phyloP scores from a whole-genome alignment of 2,797 vertebrate species.

The Labroides dimidiatus region DNA sequence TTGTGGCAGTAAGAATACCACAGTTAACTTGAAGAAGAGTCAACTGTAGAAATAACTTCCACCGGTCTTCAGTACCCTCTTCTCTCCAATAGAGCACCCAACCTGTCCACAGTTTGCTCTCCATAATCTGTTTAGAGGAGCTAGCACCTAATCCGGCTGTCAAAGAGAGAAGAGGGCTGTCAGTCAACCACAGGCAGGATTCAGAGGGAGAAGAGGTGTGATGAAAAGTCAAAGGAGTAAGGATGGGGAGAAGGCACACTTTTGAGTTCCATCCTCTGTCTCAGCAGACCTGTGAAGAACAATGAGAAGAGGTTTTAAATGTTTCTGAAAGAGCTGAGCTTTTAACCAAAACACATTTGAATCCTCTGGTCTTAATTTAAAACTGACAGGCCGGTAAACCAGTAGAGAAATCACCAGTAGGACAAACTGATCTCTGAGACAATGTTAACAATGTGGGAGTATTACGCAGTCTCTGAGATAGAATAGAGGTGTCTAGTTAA shows the following conservation, averaged over 20 bases:
- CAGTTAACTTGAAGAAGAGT: slow-evolving; percentile 20
- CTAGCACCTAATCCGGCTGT: not conserved
- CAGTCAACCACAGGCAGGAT: slow-evolving; percentile 15
- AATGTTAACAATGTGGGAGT: no score
- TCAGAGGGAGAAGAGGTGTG: slow-evolving; percentile 24
- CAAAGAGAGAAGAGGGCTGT: slow-evolving; percentile 9
- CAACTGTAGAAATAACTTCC: slow-evolving; percentile 24
- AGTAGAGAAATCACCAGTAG: no score
- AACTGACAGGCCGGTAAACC: no score
- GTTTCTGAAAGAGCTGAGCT: not conserved
- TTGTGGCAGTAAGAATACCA: slow-evolving; percentile 17
- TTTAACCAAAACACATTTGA: no score
- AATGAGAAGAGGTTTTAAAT: slow-evolving; percentile 1
- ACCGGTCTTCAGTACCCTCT: slow-evolving; percentile 15
- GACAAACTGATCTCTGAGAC: no score
- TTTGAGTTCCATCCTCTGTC: slow-evolving; percentile 57
- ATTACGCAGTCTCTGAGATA: no score
- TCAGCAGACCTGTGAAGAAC: slow-evolving; percentile 83
- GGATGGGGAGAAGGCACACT: slow-evolving; percentile 72
- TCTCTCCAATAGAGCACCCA: slow-evolving; percentile 3
- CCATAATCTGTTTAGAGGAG: not conserved
- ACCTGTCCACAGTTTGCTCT: not conserved
- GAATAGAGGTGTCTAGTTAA: no score
- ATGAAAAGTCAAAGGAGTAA: slow-evolving; percentile 28
- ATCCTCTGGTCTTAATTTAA: no score